A percentile compares a stretch with the other conserved stretches of the same genome.
phyloP scores from a whole-genome alignment of 2,797 vertebrate genomes.

The Chromobotia macracanthus region DNA sequence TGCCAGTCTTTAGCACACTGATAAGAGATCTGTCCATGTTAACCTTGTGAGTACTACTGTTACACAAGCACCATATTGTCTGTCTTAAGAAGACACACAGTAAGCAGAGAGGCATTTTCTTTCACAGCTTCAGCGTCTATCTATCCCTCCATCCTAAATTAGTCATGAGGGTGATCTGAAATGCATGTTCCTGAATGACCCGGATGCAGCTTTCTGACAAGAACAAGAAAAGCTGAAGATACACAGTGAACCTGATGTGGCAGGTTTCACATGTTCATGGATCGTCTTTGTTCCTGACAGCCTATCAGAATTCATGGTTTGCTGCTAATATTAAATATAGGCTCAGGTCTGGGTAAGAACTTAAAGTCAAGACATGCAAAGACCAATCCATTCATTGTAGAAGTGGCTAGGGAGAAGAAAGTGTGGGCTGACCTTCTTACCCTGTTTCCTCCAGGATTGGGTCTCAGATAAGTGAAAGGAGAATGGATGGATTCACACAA shows the following conservation, averaged over 20 bases:
- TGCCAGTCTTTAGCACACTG: constrained; percentile 30
- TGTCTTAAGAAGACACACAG: constrained; percentile 22
- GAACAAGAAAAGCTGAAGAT: neutral
- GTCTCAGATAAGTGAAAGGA: no score
- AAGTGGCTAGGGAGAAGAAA: no score
- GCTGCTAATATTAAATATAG: neutral
- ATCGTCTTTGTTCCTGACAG: neutral
- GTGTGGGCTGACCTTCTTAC: no score
- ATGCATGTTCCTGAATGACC: constrained; percentile 64
- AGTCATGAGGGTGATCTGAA: constrained; percentile 72
- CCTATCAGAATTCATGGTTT: neutral
- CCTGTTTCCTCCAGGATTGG: no score
- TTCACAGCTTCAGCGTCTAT: constrained; percentile 19
- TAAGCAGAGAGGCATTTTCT: constrained; percentile 49
- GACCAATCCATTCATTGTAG: no score
- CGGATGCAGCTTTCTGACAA: constrained; percentile 66
- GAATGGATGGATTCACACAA: no score
- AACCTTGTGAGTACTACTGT: constrained; percentile 45
- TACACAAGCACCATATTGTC: constrained; percentile 44
- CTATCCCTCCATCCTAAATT: constrained; percentile 69
- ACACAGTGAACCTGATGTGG: neutral
- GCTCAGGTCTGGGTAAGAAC: neutral
- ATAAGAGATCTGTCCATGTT: constrained; percentile 47
- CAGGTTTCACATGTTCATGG: neutral
- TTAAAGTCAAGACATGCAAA: neutral